Evolutionary conservation across 2,888 invertebrate genomes (phyloP).

Genomic region (Odontocolon sp.): DNA sequence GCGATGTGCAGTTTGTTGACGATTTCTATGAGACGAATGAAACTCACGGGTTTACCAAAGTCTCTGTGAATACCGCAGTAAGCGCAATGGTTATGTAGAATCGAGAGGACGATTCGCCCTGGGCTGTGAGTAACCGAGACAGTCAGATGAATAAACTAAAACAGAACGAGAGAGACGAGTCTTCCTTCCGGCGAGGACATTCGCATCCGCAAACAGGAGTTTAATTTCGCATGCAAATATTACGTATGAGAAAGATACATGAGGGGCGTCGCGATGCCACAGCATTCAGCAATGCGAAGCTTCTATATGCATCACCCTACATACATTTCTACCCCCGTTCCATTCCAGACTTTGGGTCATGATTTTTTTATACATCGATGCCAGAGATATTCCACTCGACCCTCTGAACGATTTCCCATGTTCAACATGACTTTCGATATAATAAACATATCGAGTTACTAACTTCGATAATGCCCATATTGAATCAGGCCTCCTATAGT

Average conservation of each 20-base stretch:
- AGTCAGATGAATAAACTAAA: conserved; percentile 42
- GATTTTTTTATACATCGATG: conserved; percentile 57
- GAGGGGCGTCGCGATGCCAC: conserved; percentile 43
- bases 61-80: conserved; percentile 76
- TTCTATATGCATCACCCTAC: conserved; percentile 9
- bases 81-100: conserved; percentile 43
- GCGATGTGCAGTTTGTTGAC: conserved; percentile 67
- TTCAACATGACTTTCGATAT: conserved; percentile 54
- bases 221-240: conserved; percentile 80
- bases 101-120: conserved; percentile 45
- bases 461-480: conserved; percentile 19
- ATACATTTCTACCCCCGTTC: conserved; percentile 23
- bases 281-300: conserved; percentile 32
- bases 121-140: conserved; percentile 42
- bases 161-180: conserved; percentile 51
- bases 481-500: conserved; percentile 17
- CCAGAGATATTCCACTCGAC: conserved; percentile 24
- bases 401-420: conserved; percentile 44
- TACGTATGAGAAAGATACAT: conserved; percentile 62
- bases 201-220: conserved; percentile 78
- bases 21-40: conserved; percentile 62
- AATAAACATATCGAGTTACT: conserved; percentile 54
- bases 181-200: conserved; percentile 65
- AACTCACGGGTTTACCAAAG: conserved; percentile 64
- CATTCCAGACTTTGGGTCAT: conserved; percentile 53